Base-by-base conservation (phyloP, 2,888 invertebrate genomes). In the Pyrrhosoma nymphula region DNA sequence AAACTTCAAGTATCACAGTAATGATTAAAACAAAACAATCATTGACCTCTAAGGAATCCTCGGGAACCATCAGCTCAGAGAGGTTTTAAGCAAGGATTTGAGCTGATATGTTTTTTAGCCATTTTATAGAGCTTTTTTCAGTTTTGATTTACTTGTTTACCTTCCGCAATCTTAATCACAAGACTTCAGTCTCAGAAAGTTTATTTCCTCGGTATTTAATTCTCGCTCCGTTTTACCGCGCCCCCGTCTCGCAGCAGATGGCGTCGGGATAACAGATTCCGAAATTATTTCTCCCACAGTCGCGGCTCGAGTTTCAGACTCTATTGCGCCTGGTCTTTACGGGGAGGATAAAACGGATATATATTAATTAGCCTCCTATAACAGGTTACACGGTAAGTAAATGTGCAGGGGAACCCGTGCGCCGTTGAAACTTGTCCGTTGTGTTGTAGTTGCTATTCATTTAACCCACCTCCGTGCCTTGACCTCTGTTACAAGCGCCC, bases 281-380 rank as follows among this genome's bases (percentile, higher is more conserved):
- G 63, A 93, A 91, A 93, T 93, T 55, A 93, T 75, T 93, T 93
- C 93, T 14, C 75, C 69, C 93, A 60, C 91, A 14, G 20, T n/a
- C 63, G 16, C 30, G 56, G 82, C 35, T 16, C 4, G 82, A 35
- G 47, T 16, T 82, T 35, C 82, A 35, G 82, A 82, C 35, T 30
- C 30, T 26, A 35, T 82, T 12, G 82, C 82, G 35, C 35, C 35
- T 35, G 0, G 82, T 35, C 82, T 30, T n/a, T 16, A 35, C 35
- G 82, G 0, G 69, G 69, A 69, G 26, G 23, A 69, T 0, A 69
- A 39, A 91, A 39, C 39, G 90, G 93, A 75, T 69, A 93, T 93
- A 93, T 93, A 93, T 93, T 93, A 93, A 93, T 93, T 93, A 93
- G 75, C 35, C 26, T n/a, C 63, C 82, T 82, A 39, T 93, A 93